Base-by-base conservation (phyloP, 2,797 vertebrate genomes). In the Smutsia gigantea region DNA sequence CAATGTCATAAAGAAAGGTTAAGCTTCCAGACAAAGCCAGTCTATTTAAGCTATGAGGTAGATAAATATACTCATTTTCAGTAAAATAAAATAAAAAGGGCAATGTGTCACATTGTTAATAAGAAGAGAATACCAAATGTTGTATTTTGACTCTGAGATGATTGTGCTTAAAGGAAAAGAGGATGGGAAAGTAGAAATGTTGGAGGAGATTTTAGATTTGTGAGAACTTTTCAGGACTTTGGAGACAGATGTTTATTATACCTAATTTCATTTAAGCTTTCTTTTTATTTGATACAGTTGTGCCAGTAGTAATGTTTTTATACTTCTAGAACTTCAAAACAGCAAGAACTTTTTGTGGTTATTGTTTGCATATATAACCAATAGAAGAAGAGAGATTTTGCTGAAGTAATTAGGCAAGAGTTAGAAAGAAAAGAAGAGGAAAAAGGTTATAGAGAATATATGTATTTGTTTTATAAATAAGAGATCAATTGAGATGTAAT, bases 111-210 rank as follows among this genome's bases (percentile, higher is more conserved):
- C 3, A 81, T 29, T 69, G 29, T 68, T 81, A 64, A 21, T 61
- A 42, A 71, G 86, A 90, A 37, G 8, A 39, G 46, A 94, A 77
- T 59, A 3, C 3, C 42, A 37, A 57, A 51, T 78, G 49, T 93
- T 86, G 49, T 21, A 39, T 66, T 94, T 92, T 87, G 66, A 37
- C 87, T 13, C 85, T 92, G 46, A 84, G 72, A 75, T 87, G 10
- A 75, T 29, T 53, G 8, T 57, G 19, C 31, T 86, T 89, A 59
- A 72, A 61, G 39, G 37, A 81, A 71, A 84, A 46, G 6, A 55
- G 7, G 18, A 71, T 57, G 66, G 89, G 34, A 21, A 87, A 81
- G 10, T 17, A 78, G 57, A 93, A 75, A 34, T n/a, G 34, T 46
- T 23, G 3, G 27, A 39, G 55, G 69, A 72, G 46, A 37, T 66